Evolutionary conservation across 2,113 vertebrate genomes (phyloP), one percentile per base, ranked within the genome.

Genomic region (Tetrax tetrax): DNA sequence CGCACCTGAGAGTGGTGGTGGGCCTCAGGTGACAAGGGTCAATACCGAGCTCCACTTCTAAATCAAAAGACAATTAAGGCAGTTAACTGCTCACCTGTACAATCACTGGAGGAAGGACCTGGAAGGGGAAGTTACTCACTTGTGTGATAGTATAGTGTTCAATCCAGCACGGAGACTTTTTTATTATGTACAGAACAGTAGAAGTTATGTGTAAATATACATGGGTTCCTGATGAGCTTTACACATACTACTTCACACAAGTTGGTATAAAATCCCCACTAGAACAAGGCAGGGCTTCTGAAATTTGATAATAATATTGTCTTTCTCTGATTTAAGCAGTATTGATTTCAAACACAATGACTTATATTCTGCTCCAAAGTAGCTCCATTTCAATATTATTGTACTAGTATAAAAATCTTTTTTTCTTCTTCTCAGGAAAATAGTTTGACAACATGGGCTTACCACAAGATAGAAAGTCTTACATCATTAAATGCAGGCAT

Each of bases 41-140:
- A 71, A n/a, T 12, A 25, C 6, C 4, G 71, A 83, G 15, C 1
- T 35, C n/a, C 7, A 28, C 91, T 96, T 92, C 90, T 90, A 95
- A 95, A 96, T 74, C 79, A 89, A 96, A 88, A 92, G 78, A 87
- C 70, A 75, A 92, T 91, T 97, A 80, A 79, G 24, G 60, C 50
- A 66, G 1, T 47, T 85, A 82, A 64, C 48, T 82, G 23, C 11
- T 94, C 45, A 43, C 38, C 51, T 23, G 16, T 77, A 48, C 54
- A 64, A 75, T 83, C 14, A 9, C 31, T 63, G 60, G 43, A 53
- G 33, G 15, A 68, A 65, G 11, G 33, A 37, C 24, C 33, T 50
- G 56, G 61, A 74, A 83, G 4, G 38, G 63, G 35, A 91, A 90
- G 43, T 27, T 70, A 41, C 63, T 87, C 50, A n/a, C 22, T 45